Evolutionary conservation across 1,140 invertebrate species (phyloP), one percentile per base, ranked within the genome.

Genomic region (Brachionus rubens): DNA sequence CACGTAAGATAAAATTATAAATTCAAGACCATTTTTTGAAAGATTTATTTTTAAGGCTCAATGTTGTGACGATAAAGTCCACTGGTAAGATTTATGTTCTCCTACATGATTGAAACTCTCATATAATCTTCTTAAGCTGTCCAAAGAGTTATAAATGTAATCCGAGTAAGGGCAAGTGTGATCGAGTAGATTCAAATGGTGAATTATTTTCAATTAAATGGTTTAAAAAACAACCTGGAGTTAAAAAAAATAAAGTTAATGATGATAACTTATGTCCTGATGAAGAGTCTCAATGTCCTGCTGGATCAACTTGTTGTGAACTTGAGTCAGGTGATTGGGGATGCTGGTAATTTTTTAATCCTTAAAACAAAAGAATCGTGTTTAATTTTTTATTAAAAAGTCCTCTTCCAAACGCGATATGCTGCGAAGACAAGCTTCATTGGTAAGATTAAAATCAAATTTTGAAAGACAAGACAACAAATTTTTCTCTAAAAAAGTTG

Each of bases 241-340:
- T n/a, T n/a, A n/a, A n/a, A n/a, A n/a, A n/a, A n/a, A 72, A 14
- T 30, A 76, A 76, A 56, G 14, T 43, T 7, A 36, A 76, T 9
- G 1, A 40, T 2, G 30, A 62, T 30, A 50, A 56, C 43, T 75
- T 81, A 1, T 77, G 78, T 47, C 81, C 80, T 76, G 78, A 79
- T 26, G 79, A 79, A 76, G 7, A 40, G 41, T 78, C 46, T 28
- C 68, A 81, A 62, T 86, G 85, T 79, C 81, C 80, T 14, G 79
- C 80, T 79, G 79, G 79, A 10, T 78, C 78, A 6, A 86, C 85
- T 14, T 86, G 85, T 77, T 86, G 85, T 79, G 76, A 80, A 41
- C 21, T 83, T 26, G 72, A 19, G 0, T 56, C 75, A 59, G 81
- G 80, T 16, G 52, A 78, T 12, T 85, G 80, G 76, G 84, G 82